phyloP scores from a whole-genome alignment of 2,113 vertebrate genomes.

The Falco punctatus region DNA sequence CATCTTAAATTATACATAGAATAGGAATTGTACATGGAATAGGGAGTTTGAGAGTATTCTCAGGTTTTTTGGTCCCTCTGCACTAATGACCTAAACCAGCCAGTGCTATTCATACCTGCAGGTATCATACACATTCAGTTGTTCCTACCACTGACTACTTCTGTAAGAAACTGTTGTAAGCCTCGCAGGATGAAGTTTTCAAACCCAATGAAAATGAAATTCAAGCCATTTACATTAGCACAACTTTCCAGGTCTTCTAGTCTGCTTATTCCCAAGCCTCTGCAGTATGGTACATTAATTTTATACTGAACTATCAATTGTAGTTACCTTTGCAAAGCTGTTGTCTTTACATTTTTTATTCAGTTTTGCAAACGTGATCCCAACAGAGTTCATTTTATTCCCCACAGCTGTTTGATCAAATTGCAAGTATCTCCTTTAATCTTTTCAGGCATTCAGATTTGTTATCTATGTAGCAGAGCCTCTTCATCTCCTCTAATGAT shows the following conservation, averaged over 20 bases:
- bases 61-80: not conserved
- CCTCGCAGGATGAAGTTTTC: not conserved
- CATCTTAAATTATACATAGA: not conserved
- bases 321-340: conserved; percentile 61
- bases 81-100: not conserved
- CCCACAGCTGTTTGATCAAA: conserved; percentile 56
- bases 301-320: conserved; percentile 46
- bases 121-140: not conserved
- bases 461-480: not conserved
- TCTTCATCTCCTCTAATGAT: not conserved
- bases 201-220: not conserved
- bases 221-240: not conserved
- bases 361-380: not conserved
- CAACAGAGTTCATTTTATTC: conserved; percentile 16
- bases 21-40: fast-evolving
- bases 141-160: not conserved
- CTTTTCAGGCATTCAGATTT: conserved; percentile 37
- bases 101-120: not conserved
- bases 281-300: not conserved
- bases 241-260: not conserved
- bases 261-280: not conserved
- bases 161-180: not conserved
- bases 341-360: conserved; percentile 47
- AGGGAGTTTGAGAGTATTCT: not conserved
- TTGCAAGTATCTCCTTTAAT: conserved; percentile 59